These are phyloP conservation scores for Phengaris alcon DNA, from an alignment of 2,888 invertebrate species.

Conservation along the genomic window DNA sequence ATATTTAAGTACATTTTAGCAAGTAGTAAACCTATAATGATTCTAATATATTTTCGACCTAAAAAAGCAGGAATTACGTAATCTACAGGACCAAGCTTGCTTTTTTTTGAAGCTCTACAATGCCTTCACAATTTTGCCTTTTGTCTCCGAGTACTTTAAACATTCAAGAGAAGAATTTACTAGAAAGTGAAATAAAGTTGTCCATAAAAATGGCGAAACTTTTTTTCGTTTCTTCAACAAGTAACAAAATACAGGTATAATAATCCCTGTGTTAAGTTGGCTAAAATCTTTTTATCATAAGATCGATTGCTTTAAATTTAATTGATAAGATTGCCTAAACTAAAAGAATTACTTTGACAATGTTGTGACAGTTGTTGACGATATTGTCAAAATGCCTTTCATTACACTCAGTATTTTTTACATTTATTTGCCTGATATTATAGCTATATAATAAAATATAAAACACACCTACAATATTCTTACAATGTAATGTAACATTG, in stretches of 20 bases:
- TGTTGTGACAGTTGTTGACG: neutral
- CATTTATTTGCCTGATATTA: too few species aligned
- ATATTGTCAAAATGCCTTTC: neutral
- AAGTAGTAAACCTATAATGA: too few species aligned
- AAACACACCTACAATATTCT: too few species aligned
- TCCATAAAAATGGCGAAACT: neutral
- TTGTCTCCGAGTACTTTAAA: too few species aligned
- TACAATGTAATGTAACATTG: too few species aligned
- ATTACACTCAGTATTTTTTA: too few species aligned
- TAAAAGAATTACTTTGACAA: neutral
- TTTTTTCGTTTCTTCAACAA: neutral
- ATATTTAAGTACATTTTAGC: too few species aligned
- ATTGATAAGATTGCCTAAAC: neutral
- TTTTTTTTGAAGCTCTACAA: too few species aligned
- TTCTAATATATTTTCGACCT: neutral
- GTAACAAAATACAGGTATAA: constrained; percentile 20
- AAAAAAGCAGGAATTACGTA: neutral
- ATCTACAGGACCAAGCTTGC: neutral
- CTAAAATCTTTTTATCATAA: constrained; percentile 28
- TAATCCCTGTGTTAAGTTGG: constrained; percentile 22
- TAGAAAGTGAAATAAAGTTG: neutral
- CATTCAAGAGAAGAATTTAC: neutral
- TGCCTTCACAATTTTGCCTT: too few species aligned
- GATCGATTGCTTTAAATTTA: constrained; percentile 11
- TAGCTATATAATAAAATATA: too few species aligned